Base-by-base conservation (phyloP, 2,888 invertebrate genomes). In the Agriopis leucophaearia region DNA sequence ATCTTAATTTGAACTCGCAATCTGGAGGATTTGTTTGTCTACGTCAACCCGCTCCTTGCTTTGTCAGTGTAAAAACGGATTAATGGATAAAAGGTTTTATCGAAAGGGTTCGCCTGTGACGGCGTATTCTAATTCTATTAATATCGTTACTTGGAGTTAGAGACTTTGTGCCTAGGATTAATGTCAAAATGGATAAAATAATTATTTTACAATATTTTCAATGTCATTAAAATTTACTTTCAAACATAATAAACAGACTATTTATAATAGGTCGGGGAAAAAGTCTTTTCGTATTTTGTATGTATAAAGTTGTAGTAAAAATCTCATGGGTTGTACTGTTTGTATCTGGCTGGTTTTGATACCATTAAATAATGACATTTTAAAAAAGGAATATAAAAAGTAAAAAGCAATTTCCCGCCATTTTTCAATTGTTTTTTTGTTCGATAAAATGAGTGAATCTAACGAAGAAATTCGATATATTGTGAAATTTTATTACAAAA, bases 51-150 rank as follows among this genome's bases (percentile, higher is more conserved):
- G 78, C 68, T 67, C 84, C 84, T 87, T 88, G 84, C 88, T 87
- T 85, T 87, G 87, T 87, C 88, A 83, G 85, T 85, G 83, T 84
- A 84, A 87, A 88, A 90, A 85, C 78, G 86, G 88, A 90, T 91
- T 89, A 89, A 55, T 45, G 80, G 82, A 85, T 84, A 79, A 85
- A 81, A 82, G 80, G 72, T 80, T 81, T 76, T 77, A 77, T 66
- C 73, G 75, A 75, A 76, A 72, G 66, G 70, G 71, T 42, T 62
- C 66, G 74, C 61, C 72, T 83, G 78, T 83, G 84, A 84, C 80
- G 78, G 71, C 76, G 84, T 84, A 81, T 81, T 81, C 74, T 78
- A 73, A 78, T 77, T 79, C 79, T 80, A 82, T 85, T 84, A 84
- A 69, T 76, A 73, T 75, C 74, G 58, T 70, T 79, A 69, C 75